Base-by-base conservation (phyloP, 2,888 invertebrate genomes). In the Melanotus villosus region DNA sequence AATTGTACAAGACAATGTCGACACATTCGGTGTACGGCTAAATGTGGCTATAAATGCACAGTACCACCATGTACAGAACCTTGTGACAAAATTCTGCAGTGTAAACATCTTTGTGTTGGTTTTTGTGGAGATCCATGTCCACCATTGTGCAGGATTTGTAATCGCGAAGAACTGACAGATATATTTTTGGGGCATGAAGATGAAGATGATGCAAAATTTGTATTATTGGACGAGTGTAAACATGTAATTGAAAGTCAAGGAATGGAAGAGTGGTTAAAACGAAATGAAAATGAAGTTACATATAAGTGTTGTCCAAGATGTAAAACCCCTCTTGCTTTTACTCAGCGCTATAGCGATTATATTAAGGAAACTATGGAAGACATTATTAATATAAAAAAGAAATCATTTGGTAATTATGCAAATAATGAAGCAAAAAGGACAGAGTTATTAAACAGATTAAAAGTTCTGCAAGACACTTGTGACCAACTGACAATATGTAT, bases 111-210 rank as follows among this genome's bases (percentile, higher is more conserved):
- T 12, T 91, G 92, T 83, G 86, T 90, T 79, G 92, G 92, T 10
- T 86, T 91, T 59, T 93, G 93, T 84, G 92, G 91, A 12, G 92
- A 93, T 81, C 86, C 86, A 9, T 92, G 92, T 81, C 91, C 90
- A 12, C 81, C 81, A 32, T 77, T 88, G 58, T 93, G 92, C 83
- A 81, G 86, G 19, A 52, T 79, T 14, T 93, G 92, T 83, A 75
- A 87, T 65, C 84, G 86, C n/a, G 86, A 86, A 7, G 76, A 83
- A 68, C 85, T 88, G 78, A 86, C 75, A 6, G 77, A 79, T 9
- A 76, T 86, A 10, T 81, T 88, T 32, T 85, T 87, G 74, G 86
- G 87, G 7, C 3, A 7, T 26, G 88, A 88, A 79, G 86, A 87
- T 82, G 89, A 89, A 5, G 85, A 86, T 1, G 86, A 87, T 73